Evolutionary conservation across 2,113 vertebrate genomes (phyloP), one percentile per base, ranked within the genome.

Genomic region (Hippocampus abdominalis): DNA sequence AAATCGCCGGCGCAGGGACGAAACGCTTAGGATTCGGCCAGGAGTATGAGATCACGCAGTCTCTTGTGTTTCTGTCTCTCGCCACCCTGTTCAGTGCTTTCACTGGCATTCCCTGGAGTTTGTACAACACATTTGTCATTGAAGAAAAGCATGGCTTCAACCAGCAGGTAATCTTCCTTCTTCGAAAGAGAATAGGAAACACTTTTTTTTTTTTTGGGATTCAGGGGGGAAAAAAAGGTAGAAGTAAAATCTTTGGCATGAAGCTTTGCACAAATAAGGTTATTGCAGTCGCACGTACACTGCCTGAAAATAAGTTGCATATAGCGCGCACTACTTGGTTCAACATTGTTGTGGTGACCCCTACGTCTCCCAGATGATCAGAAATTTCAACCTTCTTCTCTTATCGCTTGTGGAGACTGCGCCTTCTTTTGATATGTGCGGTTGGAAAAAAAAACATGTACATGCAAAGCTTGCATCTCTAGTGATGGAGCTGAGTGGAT

Each of bases 131-230:
- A 0, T 99, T 99, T 85, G 88, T 99, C 82, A 97, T 99, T 86
- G 97, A 99, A 88, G 97, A 99, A 88, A 98, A 95, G 62, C 97
- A 99, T 5, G 97, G 97, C 69, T 99, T 99, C 83, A 99, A 99
- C 83, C 96, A 99, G 20, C 97, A 99, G 96, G 97, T 98, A 92
- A 39, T 39, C 15, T 61, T 36, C 27, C 60, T 54, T 23, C 10
- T 10, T 7, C 51, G 2, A 7, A 54, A 54, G 18, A 10, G 20
- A 21, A 54, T n/a, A 8, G 51, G 9, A n/a, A 54, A 16, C 3
- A 18, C 46, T 18, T 48, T 1, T 48, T 8, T 46, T 46, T 13
- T 48, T 46, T 46, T 46, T n/a, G n/a, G n/a, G 42, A 32, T 32
- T 32, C 29, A 32, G 29, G 29, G 29, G 40, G 1, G 0, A 42